These are phyloP conservation scores for Falco columbarius DNA, from an alignment of 2,797 vertebrate genomes.

Conservation along the genomic window DNA sequence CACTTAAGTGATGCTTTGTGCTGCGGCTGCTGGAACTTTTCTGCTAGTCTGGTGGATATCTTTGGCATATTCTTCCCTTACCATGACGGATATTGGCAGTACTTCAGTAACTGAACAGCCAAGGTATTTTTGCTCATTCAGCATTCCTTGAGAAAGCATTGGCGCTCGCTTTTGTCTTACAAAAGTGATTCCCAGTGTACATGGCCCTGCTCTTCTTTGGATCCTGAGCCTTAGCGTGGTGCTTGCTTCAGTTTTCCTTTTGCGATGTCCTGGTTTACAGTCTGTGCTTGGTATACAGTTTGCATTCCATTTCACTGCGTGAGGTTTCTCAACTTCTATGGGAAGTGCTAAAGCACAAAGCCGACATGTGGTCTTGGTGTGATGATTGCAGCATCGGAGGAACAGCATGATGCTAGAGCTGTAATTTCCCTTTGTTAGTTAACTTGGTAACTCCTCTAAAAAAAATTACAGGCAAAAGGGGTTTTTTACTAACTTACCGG, in stretches of 20 bases:
- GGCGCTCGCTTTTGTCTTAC: neutral
- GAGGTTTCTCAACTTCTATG: neutral
- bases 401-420: neutral
- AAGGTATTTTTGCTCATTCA: neutral
- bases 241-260: neutral
- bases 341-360: neutral
- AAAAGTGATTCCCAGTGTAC: neutral
- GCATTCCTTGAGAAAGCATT: neutral
- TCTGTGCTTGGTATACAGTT: fast-evolving
- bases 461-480: neutral
- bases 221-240: neutral
- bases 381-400: neutral
- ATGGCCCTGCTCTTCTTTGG: neutral
- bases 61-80: neutral
- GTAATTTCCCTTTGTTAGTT: neutral
- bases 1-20: neutral
- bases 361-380: neutral
- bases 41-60: neutral
- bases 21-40: neutral
- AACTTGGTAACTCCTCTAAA: neutral
- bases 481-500: neutral
- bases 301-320: fast-evolving
- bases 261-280: too few relatives aligned
- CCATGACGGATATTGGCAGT: neutral
- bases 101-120: neutral